Conservation (phyloP, 35 echinoderm and acorn worm genomes). For the Hemicentrotus pulcherrimus region DNA sequence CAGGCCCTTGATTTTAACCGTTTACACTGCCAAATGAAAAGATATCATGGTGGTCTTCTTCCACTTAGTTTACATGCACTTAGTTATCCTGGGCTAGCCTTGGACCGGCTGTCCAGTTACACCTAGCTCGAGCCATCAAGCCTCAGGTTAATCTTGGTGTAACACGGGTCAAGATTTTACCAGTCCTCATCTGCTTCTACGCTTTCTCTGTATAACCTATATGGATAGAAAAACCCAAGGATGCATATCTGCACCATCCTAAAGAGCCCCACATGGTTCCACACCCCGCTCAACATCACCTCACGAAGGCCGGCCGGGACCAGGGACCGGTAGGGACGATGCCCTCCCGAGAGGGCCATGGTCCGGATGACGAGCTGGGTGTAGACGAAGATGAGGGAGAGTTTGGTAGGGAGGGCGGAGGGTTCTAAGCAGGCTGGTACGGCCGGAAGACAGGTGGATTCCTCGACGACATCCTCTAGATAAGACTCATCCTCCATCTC, state of each 20-base stretch:
- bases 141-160: too few relatives aligned
- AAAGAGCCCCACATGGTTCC: constrained; percentile 52
- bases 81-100: too few relatives aligned
- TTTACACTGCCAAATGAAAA: too few relatives aligned
- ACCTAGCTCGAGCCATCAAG: too few relatives aligned
- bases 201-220: constrained; percentile 30
- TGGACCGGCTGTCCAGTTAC: too few relatives aligned
- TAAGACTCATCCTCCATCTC: not conserved
- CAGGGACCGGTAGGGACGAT: constrained; percentile 4
- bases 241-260: constrained; percentile 61
- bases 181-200: not conserved
- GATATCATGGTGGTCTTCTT: too few relatives aligned
- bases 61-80: too few relatives aligned
- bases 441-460: not conserved
- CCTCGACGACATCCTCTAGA: not conserved
- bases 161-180: not conserved
- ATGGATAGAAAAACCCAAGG: constrained; percentile 49
- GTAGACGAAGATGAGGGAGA: constrained; percentile 89
- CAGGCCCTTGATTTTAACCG: too few relatives aligned
- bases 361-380: constrained; percentile 88
- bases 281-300: constrained; percentile 49
- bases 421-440: constrained; percentile 35
- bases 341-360: constrained; percentile 59
- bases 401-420: constrained; percentile 61
- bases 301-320: constrained; percentile 1